These are phyloP conservation scores for Glyphotaelius pellucidus DNA, from an alignment of 2,888 invertebrate genomes.

Conservation along the genomic window DNA sequence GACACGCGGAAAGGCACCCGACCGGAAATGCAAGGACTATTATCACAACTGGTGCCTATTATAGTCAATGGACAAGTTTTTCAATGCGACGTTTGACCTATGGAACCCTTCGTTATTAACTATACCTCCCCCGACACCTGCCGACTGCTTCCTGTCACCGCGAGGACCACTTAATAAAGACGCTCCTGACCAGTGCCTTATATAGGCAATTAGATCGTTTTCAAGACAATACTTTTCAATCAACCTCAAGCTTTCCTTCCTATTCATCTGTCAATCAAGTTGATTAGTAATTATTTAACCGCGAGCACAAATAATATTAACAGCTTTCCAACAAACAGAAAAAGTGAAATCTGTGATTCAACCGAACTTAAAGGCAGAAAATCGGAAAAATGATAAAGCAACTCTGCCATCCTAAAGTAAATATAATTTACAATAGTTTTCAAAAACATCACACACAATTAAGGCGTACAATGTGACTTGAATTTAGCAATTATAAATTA, in stretches of 20 bases:
- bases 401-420: too few species aligned
- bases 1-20: slow-evolving; percentile 11
- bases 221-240: neutral
- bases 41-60: slow-evolving; percentile 38
- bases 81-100: slow-evolving; percentile 59
- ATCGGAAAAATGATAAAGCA: neutral
- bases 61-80: slow-evolving; percentile 32
- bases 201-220: slow-evolving; percentile 18
- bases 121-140: slow-evolving; percentile 51
- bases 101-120: slow-evolving; percentile 43
- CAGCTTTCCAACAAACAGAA: neutral
- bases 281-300: neutral
- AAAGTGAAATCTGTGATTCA: neutral
- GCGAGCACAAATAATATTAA: neutral
- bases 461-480: neutral
- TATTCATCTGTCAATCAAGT: neutral
- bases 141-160: slow-evolving; percentile 51
- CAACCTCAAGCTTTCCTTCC: neutral
- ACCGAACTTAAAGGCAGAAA: neutral
- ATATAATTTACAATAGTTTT: too few species aligned
- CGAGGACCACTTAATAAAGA: slow-evolving; percentile 26
- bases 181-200: neutral
- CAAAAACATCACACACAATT: too few species aligned
- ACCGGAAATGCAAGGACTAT: slow-evolving; percentile 44
- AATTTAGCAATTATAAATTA: neutral